Conservation (phyloP, 2,888 invertebrate species). For the Kryphioiulus occultus region DNA sequence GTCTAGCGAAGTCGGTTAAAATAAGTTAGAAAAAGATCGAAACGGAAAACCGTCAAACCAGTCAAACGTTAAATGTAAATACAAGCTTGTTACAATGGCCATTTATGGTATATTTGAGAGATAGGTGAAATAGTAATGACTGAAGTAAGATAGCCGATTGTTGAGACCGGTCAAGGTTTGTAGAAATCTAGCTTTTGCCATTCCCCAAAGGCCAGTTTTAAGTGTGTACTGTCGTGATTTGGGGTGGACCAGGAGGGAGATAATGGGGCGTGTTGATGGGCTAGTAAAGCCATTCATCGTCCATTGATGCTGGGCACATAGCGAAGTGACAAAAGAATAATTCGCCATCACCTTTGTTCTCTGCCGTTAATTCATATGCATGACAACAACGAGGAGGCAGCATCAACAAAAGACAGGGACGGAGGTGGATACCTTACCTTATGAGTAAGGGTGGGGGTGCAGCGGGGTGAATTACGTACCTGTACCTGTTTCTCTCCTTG, state of each 20-base stretch:
- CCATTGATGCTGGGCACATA: slow-evolving; percentile 33
- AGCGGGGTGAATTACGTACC: neutral
- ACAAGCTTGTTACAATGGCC: too few relatives aligned
- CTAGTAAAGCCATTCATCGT: slow-evolving; percentile 34
- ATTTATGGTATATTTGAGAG: too few relatives aligned
- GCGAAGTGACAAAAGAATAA: slow-evolving; percentile 39
- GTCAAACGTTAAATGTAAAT: too few relatives aligned
- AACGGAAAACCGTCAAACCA: too few relatives aligned
- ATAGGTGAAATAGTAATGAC: neutral
- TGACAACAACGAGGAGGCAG: slow-evolving; percentile 8
- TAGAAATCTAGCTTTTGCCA: neutral
- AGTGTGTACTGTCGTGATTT: neutral
- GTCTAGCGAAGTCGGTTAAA: too few relatives aligned
- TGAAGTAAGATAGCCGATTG: neutral
- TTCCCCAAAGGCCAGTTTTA: neutral
- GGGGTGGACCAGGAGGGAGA: neutral
- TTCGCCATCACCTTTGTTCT: slow-evolving; percentile 40
- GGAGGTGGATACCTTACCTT: neutral
- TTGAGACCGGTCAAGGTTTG: neutral
- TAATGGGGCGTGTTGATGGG: slow-evolving; percentile 35
- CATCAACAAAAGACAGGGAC: slow-evolving; percentile 29
- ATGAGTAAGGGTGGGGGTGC: slow-evolving; percentile 39
- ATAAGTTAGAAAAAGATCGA: too few relatives aligned
- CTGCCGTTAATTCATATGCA: slow-evolving; percentile 30
- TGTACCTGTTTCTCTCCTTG: slow-evolving; percentile 19